Percentiles rank a stretch among this genome's conserved stretches.
Conservation (phyloP, 30 jellyfish, hydroid and myxozoan species). For the Turritopsis dohrnii region DNA sequence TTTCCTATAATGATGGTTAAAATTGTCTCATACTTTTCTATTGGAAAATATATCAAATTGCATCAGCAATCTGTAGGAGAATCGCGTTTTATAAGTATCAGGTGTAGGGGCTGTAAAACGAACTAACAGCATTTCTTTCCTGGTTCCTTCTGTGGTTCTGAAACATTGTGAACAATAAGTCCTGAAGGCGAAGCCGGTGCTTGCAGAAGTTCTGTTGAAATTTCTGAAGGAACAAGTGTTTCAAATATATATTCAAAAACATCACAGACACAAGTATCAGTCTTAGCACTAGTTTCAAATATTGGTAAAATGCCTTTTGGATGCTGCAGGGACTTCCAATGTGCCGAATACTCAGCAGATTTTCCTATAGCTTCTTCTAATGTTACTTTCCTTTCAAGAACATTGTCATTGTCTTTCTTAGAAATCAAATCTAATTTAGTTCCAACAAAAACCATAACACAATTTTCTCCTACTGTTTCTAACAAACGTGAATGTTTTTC, state of each 20-base stretch:
- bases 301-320: conserved; percentile 52
- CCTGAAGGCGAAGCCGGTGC: conserved; percentile 28
- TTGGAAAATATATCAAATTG: no score
- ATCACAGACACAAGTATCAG: conserved; percentile 48
- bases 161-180: not conserved
- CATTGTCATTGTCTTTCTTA: not conserved
- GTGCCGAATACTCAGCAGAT: conserved; percentile 41
- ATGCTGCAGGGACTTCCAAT: conserved; percentile 53
- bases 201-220: not conserved
- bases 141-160: not conserved
- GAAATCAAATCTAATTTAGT: conserved; percentile 70
- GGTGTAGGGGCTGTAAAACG: not conserved
- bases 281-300: conserved; percentile 82
- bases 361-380: conserved; percentile 47
- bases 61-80: no score
- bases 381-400: conserved; percentile 33
- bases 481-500: conserved; percentile 44
- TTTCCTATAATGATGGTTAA: no score
- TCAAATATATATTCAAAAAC: conserved; percentile 71
- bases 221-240: conserved; percentile 44
- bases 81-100: no score
- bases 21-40: no score
- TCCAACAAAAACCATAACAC: conserved; percentile 80
- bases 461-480: conserved; percentile 69
- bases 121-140: not conserved